Percentiles rank a stretch among this genome's conserved stretches.
These are phyloP conservation scores for Coreius guichenoti DNA, from an alignment of 2,797 vertebrate genomes.

Conservation along the genomic window DNA sequence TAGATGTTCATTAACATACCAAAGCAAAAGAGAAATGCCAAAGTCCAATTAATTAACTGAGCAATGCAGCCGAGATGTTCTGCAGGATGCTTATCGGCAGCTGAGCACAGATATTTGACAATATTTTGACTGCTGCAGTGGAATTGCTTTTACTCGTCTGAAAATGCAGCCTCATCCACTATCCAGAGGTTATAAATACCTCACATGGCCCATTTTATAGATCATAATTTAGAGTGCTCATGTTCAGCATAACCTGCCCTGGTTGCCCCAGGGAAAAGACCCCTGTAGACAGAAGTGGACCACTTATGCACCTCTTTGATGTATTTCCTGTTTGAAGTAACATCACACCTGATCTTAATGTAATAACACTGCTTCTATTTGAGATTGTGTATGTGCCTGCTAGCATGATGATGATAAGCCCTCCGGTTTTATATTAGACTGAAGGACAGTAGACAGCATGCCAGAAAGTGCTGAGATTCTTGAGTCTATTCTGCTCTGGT, in stretches of 20 bases:
- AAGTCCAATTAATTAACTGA: slow-evolving; percentile 34
- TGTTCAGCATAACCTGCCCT: slow-evolving; percentile 27
- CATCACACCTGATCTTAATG: slow-evolving; percentile 37
- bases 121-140: neutral
- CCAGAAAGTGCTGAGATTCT: slow-evolving; percentile 24
- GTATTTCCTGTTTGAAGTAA: slow-evolving; percentile 51
- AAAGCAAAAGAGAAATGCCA: slow-evolving; percentile 49
- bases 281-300: slow-evolving; percentile 30
- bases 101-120: slow-evolving; percentile 28
- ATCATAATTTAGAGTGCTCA: slow-evolving; percentile 27
- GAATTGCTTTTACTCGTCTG: neutral
- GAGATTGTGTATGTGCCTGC: neutral
- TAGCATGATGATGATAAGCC: neutral
- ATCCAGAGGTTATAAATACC: slow-evolving; percentile 33
- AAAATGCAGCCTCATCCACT: slow-evolving; percentile 15
- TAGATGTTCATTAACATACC: slow-evolving; percentile 48
- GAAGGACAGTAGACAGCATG: slow-evolving; percentile 29
- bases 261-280: slow-evolving; percentile 21
- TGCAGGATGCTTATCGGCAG: slow-evolving; percentile 20
- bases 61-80: neutral
- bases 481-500: slow-evolving; percentile 26
- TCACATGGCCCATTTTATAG: slow-evolving; percentile 35
- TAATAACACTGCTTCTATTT: slow-evolving; percentile 6
- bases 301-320: slow-evolving; percentile 45
- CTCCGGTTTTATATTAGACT: slow-evolving; percentile 33